Base-by-base conservation (phyloP, 2,797 vertebrate genomes). In the Toxotes lorentzi region DNA sequence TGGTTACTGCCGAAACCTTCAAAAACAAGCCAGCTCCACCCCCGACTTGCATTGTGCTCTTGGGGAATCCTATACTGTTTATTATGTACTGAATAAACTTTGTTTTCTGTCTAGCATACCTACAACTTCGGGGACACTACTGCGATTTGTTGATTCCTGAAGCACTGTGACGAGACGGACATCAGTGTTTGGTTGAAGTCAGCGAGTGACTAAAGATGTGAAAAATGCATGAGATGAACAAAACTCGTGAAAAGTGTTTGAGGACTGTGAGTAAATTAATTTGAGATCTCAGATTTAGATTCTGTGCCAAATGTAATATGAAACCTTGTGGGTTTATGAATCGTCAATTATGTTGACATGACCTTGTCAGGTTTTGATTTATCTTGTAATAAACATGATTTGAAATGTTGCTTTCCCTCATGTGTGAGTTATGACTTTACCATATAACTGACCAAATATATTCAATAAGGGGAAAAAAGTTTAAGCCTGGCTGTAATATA, bases 71-170 rank as follows among this genome's bases (percentile, higher is more conserved):
- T 23, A 43, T 0, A 14, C 6, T 4, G 5, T 75, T 70, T 75
- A 0, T 69, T 34, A 4, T 23, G 6, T 56, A 64, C 62, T 72
- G 13, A 79, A 68, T 21, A 47, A 17, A 54, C 8, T 16, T 57
- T 54, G 53, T 56, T 87, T 57, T 87, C 61, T 86, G 79, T 71
- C 6, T 73, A 96, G 96, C 76, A 85, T 96, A 84, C 89, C 92
- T 1, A 93, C 95, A 23, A 94, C 95, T 14, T 94, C 95, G 6
- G 95, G 96, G 35, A 92, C 86, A 4, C 41, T 96, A 70, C 79
- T 96, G 38, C 83, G 95, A 69, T 92, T 85, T 83, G 86, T 93
- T 45, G 95, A 95, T 56, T 90, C 86, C 48, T 91, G 89, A 92
- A 50, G 16, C 13, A n/a, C 35, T 8, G 19, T 23, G 23, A 5